Evolutionary conservation across 2,797 vertebrate species (phyloP), one percentile per base, ranked within the genome.

Genomic region (Caiman crocodilus): DNA sequence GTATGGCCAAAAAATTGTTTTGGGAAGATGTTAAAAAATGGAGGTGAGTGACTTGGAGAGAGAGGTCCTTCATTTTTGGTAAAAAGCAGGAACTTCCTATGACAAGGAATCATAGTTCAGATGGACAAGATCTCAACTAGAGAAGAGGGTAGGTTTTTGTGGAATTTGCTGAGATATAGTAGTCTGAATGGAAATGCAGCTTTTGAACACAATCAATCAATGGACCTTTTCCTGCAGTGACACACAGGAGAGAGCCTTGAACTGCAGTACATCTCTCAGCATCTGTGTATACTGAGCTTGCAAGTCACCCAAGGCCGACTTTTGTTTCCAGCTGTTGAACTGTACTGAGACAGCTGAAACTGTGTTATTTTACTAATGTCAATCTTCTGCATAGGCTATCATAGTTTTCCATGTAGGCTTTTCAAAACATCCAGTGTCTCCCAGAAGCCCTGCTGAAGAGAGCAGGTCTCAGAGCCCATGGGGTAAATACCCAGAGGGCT

Each of bases 261-360:
- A 60, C 35, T 82, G 11, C 30, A 87, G 64, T 87, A 67, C 59
- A 25, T 32, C 9, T 9, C 89, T 79, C 16, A 28, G 30, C 67
- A 57, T 59, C 59, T 67, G 16, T 82, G 42, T 50, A 50, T 61
- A 56, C 64, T 90, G 26, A 59, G 50, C n/a, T 15, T 21, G 18
- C 58, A 79, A n/a, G 35, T 32, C 63, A 87, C 60, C 80, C 35
- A 2, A 81, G 42, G 42, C 82, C 82, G 23, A 4, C 5, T 18
- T 50, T 50, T 21, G 35, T 23, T 71, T 35, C 5, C 77, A 88
- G 50, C 64, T 82, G 65, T n/a, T 61, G 5, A 13, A 9, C 87
- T 42, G 32, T 23, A 35, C 67, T 85, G 82, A 50, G 42, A 77
- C 79, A 95, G 79, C 69, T 93, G 2, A 30, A 89, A 5, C 69